Evolutionary conservation across 2,797 vertebrate genomes (phyloP), one percentile per base, ranked within the genome.

Genomic region (Sebastes baramenuke): DNA sequence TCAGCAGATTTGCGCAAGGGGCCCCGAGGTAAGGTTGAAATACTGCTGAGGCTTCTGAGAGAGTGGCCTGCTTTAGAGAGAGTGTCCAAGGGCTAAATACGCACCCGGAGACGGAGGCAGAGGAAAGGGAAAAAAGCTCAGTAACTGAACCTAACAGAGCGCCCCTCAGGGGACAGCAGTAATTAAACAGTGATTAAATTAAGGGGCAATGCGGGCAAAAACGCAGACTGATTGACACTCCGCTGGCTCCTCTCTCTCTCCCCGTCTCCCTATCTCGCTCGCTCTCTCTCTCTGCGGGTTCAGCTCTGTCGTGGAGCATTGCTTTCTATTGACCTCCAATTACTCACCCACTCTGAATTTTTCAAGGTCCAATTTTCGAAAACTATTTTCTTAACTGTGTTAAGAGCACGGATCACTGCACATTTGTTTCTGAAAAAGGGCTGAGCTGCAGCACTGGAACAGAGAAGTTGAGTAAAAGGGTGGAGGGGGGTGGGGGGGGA

Each of bases 151-250:
- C 90, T 90, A 89, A 84, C 91, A 85, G 91, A 94, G 93, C 88
- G 36, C 71, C 89, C 94, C 95, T 90, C 92, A 36, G 81, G 94
- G 94, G 92, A 95, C 90, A 89, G 83, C 88, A 94, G 93, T 95
- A 96, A 96, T 96, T 96, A 96, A 96, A 95, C 93, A 95, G 94
- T 95, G 94, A 95, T 96, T 96, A 95, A 96, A 96, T 96, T 95
- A 95, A 95, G 93, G 93, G 90, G 92, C 93, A 92, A 95, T 88
- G 92, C 78, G 90, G 94, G 93, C 83, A 93, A 95, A 46, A 96
- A 93, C 64, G 72, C 90, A 67, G 90, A 83, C 91, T 95, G 94
- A 95, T 93, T 95, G 95, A 94, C 94, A 95, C 90, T 75, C 84
- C 67, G 83, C 87, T 83, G 82, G 83, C 84, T 91, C 80, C 86